A percentile compares a stretch with the other conserved stretches of the same genome.
phyloP scores from a whole-genome alignment of 2,888 invertebrate species.

The Cordylochernes scorpioides region DNA sequence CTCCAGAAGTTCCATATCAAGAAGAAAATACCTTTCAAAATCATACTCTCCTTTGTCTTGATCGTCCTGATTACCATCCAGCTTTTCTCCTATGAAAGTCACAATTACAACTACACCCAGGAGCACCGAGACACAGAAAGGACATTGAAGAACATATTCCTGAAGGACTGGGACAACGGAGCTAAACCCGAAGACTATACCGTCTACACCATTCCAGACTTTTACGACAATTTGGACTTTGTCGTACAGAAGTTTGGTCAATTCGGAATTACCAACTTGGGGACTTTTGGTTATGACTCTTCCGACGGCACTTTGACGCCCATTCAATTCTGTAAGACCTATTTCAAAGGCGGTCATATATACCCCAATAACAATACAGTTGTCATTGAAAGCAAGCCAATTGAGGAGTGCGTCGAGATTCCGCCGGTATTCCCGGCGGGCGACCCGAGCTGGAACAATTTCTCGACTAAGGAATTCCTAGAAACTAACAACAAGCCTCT shows the following conservation, averaged over 20 bases:
- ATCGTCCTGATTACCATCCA: conserved; percentile 80
- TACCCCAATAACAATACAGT: conserved; percentile 72
- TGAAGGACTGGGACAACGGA: conserved; percentile 65
- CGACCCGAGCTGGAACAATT: conserved; percentile 11
- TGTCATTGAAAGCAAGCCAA: conserved; percentile 48
- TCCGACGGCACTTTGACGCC: conserved; percentile 28
- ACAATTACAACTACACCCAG: conserved; percentile 60
- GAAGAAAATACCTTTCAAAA: conserved; percentile 78
- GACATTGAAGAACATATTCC: conserved; percentile 69
- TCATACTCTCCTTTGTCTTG: conserved; percentile 76
- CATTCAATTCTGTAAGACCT: conserved; percentile 45
- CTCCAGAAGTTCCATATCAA: conserved; percentile 88
- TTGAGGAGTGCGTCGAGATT: conserved; percentile 20
- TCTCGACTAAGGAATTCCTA: conserved; percentile 31
- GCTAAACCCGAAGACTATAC: conserved; percentile 65
- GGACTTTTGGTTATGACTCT: conserved; percentile 13
- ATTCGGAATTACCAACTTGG: conserved; percentile 9
- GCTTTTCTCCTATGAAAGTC: conserved; percentile 70
- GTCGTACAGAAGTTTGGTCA: conserved; percentile 29
- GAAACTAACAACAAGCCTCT: conserved; percentile 33
- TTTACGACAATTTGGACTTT: conserved; percentile 53
- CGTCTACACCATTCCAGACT: conserved; percentile 51
- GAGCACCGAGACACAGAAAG: conserved; percentile 74
- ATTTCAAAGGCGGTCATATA: conserved; percentile 52
- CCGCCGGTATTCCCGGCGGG: conserved; percentile 6